A percentile compares a stretch with the other conserved stretches of the same genome.
Evolutionary conservation across 2,888 invertebrate species (phyloP).

Genomic region (Rhingia rostrata): DNA sequence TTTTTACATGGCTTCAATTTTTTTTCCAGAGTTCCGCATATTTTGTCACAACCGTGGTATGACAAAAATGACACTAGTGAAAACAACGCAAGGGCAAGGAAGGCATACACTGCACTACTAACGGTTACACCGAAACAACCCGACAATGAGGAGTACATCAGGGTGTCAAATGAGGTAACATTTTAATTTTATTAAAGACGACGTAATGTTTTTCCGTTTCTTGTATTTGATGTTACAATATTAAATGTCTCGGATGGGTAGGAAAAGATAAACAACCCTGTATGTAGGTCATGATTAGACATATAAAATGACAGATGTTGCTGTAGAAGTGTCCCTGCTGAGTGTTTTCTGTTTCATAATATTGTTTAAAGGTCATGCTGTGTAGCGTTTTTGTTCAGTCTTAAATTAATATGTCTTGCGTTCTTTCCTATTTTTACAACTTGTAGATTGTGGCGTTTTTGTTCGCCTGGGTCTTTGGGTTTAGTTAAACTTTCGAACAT

Average conservation of each 20-base stretch:
- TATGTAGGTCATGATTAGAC: neutral
- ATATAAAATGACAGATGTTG: neutral
- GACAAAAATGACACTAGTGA: slow-evolving; percentile 90
- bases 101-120: slow-evolving; percentile 93
- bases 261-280: neutral
- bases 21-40: slow-evolving; percentile 85
- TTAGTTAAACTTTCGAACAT: neutral
- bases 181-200: neutral
- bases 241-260: neutral
- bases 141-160: slow-evolving; percentile 89
- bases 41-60: slow-evolving; percentile 92
- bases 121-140: slow-evolving; percentile 94
- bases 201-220: neutral
- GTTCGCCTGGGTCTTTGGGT: slow-evolving; percentile 3
- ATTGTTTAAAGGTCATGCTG: slow-evolving; percentile 3
- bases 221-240: neutral
- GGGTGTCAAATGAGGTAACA: slow-evolving; percentile 89
- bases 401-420: slow-evolving; percentile 9
- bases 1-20: slow-evolving; percentile 9
- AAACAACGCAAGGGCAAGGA: slow-evolving; percentile 91
- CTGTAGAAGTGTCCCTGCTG: neutral
- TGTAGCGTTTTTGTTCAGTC: neutral
- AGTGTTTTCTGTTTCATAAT: neutral
- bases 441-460: neutral
- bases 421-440: too few relatives aligned